A percentile compares a stretch with the other conserved stretches of the same genome.
Conservation (phyloP, 1,140 invertebrate species). For the Coenobita brevimanus region DNA sequence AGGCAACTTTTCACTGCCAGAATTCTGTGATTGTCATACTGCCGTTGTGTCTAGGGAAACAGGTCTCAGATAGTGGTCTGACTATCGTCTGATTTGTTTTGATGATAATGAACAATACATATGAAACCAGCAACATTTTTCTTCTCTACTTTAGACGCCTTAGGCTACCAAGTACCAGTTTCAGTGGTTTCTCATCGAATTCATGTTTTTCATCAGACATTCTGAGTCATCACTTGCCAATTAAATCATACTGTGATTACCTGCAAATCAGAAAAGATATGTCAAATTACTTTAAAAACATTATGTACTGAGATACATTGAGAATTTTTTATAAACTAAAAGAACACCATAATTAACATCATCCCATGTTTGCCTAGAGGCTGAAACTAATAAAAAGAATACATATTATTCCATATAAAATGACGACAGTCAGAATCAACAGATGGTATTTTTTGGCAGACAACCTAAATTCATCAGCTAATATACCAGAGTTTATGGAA, state of each 20-base stretch:
- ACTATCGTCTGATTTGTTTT: background rate
- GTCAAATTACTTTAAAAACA: background rate
- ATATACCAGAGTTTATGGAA: background rate
- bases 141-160: constrained; percentile 1
- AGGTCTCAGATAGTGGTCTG: background rate
- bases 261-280: background rate
- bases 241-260: background rate
- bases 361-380: background rate
- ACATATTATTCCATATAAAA: background rate
- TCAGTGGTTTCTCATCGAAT: constrained; percentile 2
- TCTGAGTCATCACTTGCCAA: background rate
- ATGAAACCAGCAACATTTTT: background rate
- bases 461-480: background rate
- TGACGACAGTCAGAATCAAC: background rate
- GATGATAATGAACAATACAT: background rate
- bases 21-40: background rate
- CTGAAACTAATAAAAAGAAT: no score
- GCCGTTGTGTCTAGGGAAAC: background rate
- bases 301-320: background rate
- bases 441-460: background rate
- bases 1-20: background rate
- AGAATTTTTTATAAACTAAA: background rate
- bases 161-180: background rate
- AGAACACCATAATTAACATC: background rate
- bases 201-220: background rate